phyloP scores from a whole-genome alignment of 2,113 vertebrate species.

The Regulus satrapa region DNA sequence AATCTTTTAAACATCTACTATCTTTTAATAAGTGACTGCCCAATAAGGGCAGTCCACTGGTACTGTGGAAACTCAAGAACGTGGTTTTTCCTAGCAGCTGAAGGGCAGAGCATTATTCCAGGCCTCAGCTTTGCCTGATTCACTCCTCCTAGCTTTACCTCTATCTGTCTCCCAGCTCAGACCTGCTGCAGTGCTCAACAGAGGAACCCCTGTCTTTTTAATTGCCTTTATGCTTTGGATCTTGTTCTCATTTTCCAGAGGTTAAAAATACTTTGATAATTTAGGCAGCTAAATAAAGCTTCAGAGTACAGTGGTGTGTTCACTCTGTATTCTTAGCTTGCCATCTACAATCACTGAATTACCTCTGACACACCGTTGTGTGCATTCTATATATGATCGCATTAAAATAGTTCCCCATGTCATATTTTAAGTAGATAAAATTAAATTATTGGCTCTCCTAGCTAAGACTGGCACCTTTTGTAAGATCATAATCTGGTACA shows the following conservation, averaged over 20 bases:
- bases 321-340: slow-evolving; percentile 27
- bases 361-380: neutral
- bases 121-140: neutral
- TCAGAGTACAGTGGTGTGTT: neutral
- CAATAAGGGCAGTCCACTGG: neutral
- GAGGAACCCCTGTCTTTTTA: neutral
- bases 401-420: slow-evolving; percentile 21
- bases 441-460: neutral
- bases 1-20: neutral
- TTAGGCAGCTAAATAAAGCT: slow-evolving; percentile 54
- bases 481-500: neutral
- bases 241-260: slow-evolving; percentile 39
- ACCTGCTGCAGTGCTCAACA: neutral
- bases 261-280: slow-evolving; percentile 61
- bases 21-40: neutral
- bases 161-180: neutral
- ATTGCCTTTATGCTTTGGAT: slow-evolving; percentile 36
- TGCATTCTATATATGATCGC: neutral
- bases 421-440: slow-evolving; percentile 29
- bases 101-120: neutral
- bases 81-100: neutral
- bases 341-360: slow-evolving; percentile 2
- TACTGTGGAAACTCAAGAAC: neutral
- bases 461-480: neutral
- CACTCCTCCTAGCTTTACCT: neutral